Evolutionary conservation across 2,888 invertebrate species (phyloP).

Genomic region (Coecobrya sp.): DNA sequence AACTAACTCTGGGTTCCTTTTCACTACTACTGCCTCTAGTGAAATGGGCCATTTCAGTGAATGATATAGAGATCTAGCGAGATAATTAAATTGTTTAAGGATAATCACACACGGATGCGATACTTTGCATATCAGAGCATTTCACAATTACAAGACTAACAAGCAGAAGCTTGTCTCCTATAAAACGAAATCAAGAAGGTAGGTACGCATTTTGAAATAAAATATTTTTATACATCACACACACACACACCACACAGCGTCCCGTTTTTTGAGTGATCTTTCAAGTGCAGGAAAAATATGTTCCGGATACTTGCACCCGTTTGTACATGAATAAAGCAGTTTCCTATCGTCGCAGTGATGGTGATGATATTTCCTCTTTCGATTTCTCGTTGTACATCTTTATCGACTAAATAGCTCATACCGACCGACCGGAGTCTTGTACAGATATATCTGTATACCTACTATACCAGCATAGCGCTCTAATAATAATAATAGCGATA

Average conservation of each 20-base stretch:
- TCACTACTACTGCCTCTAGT: not conserved
- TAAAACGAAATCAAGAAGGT: not conserved
- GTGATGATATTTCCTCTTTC: not conserved
- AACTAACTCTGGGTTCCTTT: not conserved
- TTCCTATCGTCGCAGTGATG: not conserved
- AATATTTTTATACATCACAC: not conserved
- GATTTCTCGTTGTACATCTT: constrained; percentile 15
- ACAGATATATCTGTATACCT: not conserved
- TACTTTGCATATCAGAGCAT: not conserved
- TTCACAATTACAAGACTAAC: not conserved
- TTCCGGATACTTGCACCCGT: constrained; percentile 40
- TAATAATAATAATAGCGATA: constrained; percentile 5
- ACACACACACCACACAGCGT: too few species aligned
- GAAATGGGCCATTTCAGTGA: constrained; percentile 58
- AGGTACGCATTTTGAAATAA: not conserved
- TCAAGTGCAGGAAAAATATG: constrained; percentile 37
- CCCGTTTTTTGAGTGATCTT: constrained; percentile 1
- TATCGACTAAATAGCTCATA: constrained; percentile 13
- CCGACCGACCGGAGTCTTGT: too few species aligned
- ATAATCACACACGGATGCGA: not conserved
- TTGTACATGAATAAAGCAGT: not conserved
- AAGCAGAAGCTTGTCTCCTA: too few species aligned
- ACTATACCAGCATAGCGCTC: not conserved
- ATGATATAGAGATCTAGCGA: constrained; percentile 7
- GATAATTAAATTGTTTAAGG: constrained; percentile 24